Evolutionary conservation across 2,797 vertebrate species (phyloP).

Genomic region (Potorous gilbertii): DNA sequence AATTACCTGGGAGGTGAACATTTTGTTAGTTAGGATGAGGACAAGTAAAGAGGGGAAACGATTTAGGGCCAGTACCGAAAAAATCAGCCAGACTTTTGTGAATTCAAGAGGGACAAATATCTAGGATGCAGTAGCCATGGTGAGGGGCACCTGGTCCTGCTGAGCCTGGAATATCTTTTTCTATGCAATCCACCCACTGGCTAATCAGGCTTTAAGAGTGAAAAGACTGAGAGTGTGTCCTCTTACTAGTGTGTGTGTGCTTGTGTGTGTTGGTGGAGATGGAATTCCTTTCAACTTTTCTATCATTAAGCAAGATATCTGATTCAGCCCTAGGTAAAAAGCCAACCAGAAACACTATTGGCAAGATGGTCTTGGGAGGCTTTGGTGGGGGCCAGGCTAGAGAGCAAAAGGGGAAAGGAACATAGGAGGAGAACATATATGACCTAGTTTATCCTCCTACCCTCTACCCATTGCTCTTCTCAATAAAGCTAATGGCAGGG

Average conservation of each 20-base stretch:
- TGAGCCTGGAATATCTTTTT: constrained; percentile 29
- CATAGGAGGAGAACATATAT: background rate
- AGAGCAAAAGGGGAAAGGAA: background rate
- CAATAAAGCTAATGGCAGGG: constrained; percentile 19
- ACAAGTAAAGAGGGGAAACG: background rate
- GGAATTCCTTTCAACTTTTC: constrained; percentile 42
- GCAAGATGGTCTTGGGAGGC: constrained; percentile 52
- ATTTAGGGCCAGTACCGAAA: background rate
- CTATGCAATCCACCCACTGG: constrained; percentile 9
- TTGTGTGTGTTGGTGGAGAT: background rate
- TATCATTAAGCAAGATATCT: constrained; percentile 66
- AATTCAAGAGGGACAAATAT: background rate
- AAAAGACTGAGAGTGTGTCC: constrained; percentile 26
- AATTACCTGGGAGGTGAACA: constrained; percentile 87
- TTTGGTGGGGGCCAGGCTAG: background rate
- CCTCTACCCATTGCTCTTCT: constrained; percentile 14
- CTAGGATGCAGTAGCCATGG: background rate
- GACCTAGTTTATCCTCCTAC: background rate
- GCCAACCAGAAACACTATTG: constrained; percentile 57
- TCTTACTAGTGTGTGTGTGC: background rate
- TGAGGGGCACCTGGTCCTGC: background rate
- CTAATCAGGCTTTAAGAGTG: constrained; percentile 23
- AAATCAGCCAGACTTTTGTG: background rate
- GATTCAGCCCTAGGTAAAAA: constrained; percentile 68
- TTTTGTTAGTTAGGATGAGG: constrained; percentile 53